Evolutionary conservation across 37 sponge, comb jelly and placozoan genomes (phyloP), one percentile per base, ranked within the genome.

Genomic region (Cliona cf. orientalis): DNA sequence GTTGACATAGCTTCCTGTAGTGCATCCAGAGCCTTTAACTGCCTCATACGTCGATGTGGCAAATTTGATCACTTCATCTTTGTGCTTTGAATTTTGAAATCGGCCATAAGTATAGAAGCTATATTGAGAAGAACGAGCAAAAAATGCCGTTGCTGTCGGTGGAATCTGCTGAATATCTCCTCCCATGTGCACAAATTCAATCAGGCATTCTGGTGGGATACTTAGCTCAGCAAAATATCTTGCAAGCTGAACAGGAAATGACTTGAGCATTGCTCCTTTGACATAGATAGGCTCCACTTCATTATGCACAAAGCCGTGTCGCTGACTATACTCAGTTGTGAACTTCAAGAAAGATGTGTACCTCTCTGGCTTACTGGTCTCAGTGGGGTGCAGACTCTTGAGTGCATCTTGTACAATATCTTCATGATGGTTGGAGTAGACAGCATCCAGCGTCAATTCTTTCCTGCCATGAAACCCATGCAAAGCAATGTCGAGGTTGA

Each of bases 151-250:
- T 5, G 29, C 37, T 26, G 36, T 26, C 0, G 81, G 60, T 57
- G 41, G 0, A 29, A 38, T 11, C 0, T 12, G 29, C 19, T 33
- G 22, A 1, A 80, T 69, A 19, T 69, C 58, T 56, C 81, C 81
- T 0, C 81, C 81, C 41, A 80, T 35, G 31, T 80, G 70, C 0
- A 69, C 81, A 70, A 80, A 80, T 45, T 69, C 81, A 29, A 80
- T 57, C 19, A 80, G 59, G 35, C 41, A 57, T 14, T 55, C 59
- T 0, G 2, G 1, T 5, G 81, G 81, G 26, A 80, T 31, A 34
- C 38, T 42, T 19, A 80, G 14, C n/a, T 58, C 42, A 39, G 41
- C 40, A 0, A 80, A 69, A 7, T 39, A 21, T 58, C 58, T 45
- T 21, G 81, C 81, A 6, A 80, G 57, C 6, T 5, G 28, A 36